These are phyloP conservation scores for Ptychochromis oligacanthus DNA, from an alignment of 2,113 vertebrate species.

Conservation along the genomic window DNA sequence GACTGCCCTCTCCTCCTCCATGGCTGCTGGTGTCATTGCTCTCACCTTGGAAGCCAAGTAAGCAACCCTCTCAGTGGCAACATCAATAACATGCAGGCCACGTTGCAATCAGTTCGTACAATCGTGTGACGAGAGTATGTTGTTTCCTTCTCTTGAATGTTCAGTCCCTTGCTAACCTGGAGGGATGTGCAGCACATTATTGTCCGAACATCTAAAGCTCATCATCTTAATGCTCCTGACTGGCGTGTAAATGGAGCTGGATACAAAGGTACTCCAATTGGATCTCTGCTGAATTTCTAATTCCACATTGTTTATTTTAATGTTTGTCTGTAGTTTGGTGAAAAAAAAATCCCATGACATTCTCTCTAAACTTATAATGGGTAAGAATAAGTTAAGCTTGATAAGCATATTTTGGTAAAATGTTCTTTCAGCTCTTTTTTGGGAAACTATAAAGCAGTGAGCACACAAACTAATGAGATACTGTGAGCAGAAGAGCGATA, in stretches of 20 bases:
- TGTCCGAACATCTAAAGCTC: constrained; percentile 90
- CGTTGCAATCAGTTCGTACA: constrained; percentile 1
- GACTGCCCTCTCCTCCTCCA: constrained; percentile 91
- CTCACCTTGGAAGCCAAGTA: constrained; percentile 97
- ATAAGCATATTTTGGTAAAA: constrained; percentile 51
- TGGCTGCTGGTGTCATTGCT: constrained; percentile 95
- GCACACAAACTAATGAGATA: constrained; percentile 56
- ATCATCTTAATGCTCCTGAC: constrained; percentile 89
- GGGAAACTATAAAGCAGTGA: constrained; percentile 48
- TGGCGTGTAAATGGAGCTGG: constrained; percentile 95
- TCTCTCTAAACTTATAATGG: not conserved
- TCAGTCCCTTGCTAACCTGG: constrained; percentile 94
- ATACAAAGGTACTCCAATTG: constrained; percentile 84
- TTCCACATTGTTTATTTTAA: not conserved
- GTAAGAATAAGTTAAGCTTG: constrained; percentile 6
- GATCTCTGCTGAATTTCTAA: not conserved
- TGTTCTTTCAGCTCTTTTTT: constrained; percentile 48
- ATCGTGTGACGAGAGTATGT: not conserved
- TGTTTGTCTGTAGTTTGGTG: not conserved
- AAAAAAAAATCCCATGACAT: not conserved
- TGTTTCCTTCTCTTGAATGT: constrained; percentile 21
- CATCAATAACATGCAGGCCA: constrained; percentile 22
- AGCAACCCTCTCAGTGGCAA: constrained; percentile 52
- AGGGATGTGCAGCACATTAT: constrained; percentile 98
- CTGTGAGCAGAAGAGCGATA: constrained; percentile 58